These are phyloP conservation scores for Scaptomyza tumidula DNA, from an alignment of 2,888 invertebrate genomes.

Conservation along the genomic window DNA sequence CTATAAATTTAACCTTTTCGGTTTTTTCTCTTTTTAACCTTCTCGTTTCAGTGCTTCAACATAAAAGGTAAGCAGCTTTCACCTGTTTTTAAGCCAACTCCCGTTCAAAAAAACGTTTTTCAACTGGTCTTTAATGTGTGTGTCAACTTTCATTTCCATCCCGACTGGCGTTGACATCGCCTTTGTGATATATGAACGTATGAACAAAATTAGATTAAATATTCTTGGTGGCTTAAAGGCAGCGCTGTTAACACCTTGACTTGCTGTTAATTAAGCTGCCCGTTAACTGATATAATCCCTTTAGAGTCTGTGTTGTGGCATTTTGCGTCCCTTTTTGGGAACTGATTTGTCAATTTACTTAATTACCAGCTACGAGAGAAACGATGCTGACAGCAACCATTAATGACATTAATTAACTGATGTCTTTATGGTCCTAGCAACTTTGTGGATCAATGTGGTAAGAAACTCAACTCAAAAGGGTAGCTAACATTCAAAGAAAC, in stretches of 20 bases:
- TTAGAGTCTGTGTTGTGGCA: conserved; percentile 18
- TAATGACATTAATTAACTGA: conserved; percentile 74
- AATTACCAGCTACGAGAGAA: conserved; percentile 58
- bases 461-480: background rate
- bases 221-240: conserved; percentile 48
- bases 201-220: conserved; percentile 43
- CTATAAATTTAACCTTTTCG: conserved; percentile 54
- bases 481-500: background rate
- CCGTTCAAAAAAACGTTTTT: conserved; percentile 39
- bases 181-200: conserved; percentile 12
- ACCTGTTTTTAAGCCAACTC: conserved; percentile 26
- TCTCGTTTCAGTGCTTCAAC: conserved; percentile 50
- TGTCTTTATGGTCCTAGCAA: conserved; percentile 52
- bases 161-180: conserved; percentile 32
- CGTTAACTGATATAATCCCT: conserved; percentile 57
- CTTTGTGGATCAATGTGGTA: conserved; percentile 41
- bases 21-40: conserved; percentile 22
- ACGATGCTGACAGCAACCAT: conserved; percentile 44
- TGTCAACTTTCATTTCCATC: conserved; percentile 5
- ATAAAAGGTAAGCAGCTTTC: conserved; percentile 62
- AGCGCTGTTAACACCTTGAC: conserved; percentile 68
- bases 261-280: conserved; percentile 66
- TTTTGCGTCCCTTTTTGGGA: conserved; percentile 24
- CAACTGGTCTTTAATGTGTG: conserved; percentile 40
- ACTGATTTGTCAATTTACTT: conserved; percentile 74